These are phyloP conservation scores for Ashinkailepas kermadecensis DNA, from an alignment of 2,888 invertebrate species.

Conservation along the genomic window DNA sequence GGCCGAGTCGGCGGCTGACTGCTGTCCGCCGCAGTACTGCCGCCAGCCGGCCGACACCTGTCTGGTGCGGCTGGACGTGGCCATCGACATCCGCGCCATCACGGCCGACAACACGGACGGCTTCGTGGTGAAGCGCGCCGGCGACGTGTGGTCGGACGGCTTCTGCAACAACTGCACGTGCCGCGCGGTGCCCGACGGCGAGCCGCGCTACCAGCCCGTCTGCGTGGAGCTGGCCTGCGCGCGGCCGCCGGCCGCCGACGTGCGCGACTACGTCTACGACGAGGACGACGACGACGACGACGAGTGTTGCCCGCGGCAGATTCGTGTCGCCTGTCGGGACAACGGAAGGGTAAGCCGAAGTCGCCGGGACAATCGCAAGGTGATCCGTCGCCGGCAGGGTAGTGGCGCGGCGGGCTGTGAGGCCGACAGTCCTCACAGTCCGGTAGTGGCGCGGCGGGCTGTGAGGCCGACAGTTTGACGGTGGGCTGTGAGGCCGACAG, in stretches of 20 bases:
- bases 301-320: conserved; percentile 56
- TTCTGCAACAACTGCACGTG: conserved; percentile 61
- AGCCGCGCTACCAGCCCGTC: conserved; percentile 33
- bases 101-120: neutral
- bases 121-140: conserved; percentile 35
- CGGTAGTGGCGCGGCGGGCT: too few species aligned
- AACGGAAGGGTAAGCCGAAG: conserved; percentile 29
- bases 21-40: neutral
- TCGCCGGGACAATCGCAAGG: too few species aligned
- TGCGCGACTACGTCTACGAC: conserved; percentile 34
- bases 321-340: conserved; percentile 53
- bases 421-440: too few species aligned
- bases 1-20: neutral
- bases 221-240: conserved; percentile 45
- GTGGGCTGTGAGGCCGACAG: too few species aligned
- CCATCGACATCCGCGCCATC: conserved; percentile 1
- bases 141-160: conserved; percentile 60
- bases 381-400: too few species aligned
- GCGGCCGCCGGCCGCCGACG: neutral
- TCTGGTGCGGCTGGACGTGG: conserved; percentile 8
- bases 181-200: conserved; percentile 37
- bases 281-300: conserved; percentile 44
- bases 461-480: too few species aligned
- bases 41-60: neutral
- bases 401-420: too few species aligned